Evolutionary conservation across 1,140 invertebrate genomes (phyloP).

Genomic region (Laupala kohalensis): DNA sequence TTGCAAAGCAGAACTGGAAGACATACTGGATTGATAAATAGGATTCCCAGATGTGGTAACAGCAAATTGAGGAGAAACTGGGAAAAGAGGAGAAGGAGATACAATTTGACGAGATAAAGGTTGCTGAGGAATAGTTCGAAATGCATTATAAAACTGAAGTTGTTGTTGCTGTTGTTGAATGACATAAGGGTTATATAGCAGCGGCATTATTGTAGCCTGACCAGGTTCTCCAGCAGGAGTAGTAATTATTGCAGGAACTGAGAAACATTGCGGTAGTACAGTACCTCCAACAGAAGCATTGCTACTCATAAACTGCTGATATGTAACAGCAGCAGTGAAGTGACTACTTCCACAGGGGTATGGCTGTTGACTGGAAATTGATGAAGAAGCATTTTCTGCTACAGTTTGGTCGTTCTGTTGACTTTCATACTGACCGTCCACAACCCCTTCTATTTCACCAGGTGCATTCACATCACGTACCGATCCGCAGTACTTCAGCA

Average conservation of each 20-base stretch:
- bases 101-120: not conserved
- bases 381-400: not conserved
- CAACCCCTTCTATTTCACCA: not conserved
- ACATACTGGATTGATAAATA: not conserved
- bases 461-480: not conserved
- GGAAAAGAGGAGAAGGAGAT: not conserved
- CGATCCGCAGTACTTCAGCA: constrained; percentile 33
- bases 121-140: not conserved
- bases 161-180: constrained; percentile 40
- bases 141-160: constrained; percentile 20
- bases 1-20: not conserved
- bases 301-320: constrained; percentile 8
- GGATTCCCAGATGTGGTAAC: not conserved
- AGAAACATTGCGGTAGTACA: constrained; percentile 4
- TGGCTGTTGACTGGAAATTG: not conserved
- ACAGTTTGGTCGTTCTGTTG: not conserved
- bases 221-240: not conserved
- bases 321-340: constrained; percentile 6
- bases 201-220: constrained; percentile 29
- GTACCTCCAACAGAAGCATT: not conserved
- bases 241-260: constrained; percentile 5
- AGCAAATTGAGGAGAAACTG: not conserved
- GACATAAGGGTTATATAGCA: constrained; percentile 36
- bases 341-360: not conserved
- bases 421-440: not conserved